Evolutionary conservation across 2,113 vertebrate species (phyloP).

Genomic region (Pogona vitticeps): DNA sequence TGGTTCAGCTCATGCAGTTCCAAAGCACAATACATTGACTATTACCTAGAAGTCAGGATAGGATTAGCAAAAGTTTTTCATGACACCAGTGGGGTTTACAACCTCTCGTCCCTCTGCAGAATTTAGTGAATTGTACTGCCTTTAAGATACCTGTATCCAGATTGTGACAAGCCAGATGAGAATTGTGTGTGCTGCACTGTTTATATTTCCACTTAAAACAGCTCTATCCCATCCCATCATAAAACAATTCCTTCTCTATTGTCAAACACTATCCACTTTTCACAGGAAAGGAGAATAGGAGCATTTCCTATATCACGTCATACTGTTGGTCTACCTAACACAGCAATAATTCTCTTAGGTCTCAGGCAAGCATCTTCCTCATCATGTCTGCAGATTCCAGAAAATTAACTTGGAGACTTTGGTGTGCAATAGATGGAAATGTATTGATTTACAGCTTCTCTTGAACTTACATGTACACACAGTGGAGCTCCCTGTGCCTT

Average conservation of each 20-base stretch:
- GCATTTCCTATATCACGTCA: neutral
- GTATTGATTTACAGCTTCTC: neutral
- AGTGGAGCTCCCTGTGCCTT: neutral
- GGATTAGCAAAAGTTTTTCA: neutral
- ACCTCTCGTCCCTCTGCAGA: neutral
- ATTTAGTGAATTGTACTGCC: neutral
- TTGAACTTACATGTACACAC: neutral
- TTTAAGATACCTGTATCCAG: neutral
- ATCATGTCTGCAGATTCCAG: neutral
- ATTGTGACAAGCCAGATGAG: neutral
- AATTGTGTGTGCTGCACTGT: neutral
- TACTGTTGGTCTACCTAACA: neutral
- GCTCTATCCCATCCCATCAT: neutral
- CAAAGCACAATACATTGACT: neutral
- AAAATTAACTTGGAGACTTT: neutral
- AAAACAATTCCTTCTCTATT: neutral
- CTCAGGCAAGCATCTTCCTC: neutral
- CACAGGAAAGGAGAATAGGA: neutral
- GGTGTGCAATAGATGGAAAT: neutral
- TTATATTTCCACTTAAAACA: neutral
- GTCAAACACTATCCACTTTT: neutral
- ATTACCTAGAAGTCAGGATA: conserved; percentile 8
- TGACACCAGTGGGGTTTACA: neutral
- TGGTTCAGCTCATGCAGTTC: conserved; percentile 34
- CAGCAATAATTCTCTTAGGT: neutral